These are phyloP conservation scores for Cephus cinctus DNA, from an alignment of 1,140 invertebrate species.

Conservation along the genomic window DNA sequence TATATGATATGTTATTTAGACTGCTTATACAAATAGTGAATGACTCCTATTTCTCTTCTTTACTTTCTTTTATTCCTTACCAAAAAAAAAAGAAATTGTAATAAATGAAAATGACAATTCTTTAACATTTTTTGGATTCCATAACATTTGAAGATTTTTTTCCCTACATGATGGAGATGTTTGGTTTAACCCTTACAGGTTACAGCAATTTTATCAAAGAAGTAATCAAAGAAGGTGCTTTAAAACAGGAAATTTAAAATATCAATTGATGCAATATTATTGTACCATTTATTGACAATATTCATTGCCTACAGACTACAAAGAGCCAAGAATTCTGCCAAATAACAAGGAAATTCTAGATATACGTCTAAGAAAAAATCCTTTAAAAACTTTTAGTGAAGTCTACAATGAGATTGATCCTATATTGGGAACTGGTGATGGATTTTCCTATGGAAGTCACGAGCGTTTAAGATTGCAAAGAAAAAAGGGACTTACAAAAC, in stretches of 20 bases:
- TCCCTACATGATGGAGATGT: slow-evolving; percentile 9
- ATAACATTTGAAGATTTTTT: neutral
- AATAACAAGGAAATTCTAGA: slow-evolving; percentile 10
- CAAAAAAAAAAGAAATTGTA: neutral
- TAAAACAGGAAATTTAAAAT: neutral
- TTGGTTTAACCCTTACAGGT: slow-evolving; percentile 10
- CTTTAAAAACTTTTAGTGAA: slow-evolving; percentile 4
- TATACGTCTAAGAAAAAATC: slow-evolving; percentile 1
- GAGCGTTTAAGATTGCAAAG: slow-evolving; percentile 7
- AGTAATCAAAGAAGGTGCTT: slow-evolving; percentile 11
- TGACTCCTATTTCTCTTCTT: neutral
- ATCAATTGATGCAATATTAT: neutral
- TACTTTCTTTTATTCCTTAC: neutral
- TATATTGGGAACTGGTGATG: slow-evolving; percentile 5
- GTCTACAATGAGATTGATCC: slow-evolving; percentile 13
- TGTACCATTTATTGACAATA: neutral
- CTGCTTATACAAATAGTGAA: neutral
- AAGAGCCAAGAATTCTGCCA: slow-evolving; percentile 7
- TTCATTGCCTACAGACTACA: slow-evolving; percentile 3
- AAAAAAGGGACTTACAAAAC: slow-evolving; percentile 13
- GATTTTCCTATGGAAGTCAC: slow-evolving; percentile 14
- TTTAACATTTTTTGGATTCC: neutral
- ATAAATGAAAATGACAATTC: neutral
- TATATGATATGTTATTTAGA: neutral
- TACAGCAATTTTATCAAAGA: slow-evolving; percentile 7